Evolutionary conservation across 2,797 vertebrate species (phyloP), one percentile per base, ranked within the genome.

Genomic region (Malacoraja senta): DNA sequence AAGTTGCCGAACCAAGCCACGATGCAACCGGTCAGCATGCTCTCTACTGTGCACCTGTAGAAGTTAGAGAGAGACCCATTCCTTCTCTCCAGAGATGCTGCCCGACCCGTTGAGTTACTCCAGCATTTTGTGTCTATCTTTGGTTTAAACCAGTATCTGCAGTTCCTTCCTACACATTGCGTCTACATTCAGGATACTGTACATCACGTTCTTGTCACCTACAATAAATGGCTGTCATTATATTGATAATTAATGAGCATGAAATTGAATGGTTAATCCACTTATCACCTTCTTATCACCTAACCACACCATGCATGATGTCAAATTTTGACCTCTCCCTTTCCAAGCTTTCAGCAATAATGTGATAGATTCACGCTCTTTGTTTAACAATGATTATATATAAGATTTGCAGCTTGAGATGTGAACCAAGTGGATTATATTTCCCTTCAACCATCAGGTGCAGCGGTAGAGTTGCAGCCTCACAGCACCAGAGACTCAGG

Each of bases 181-280:
- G 68, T 44, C 38, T 77, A 63, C 76, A 93, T 79, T 94, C 94
- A 93, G 24, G 81, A 72, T n/a, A 35, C 71, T 94, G 94, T 19
- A 76, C 53, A 92, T 83, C 93, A 19, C 77, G 88, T 80, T 78
- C 15, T 0, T 94, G 93, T 94, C 93, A 94, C 93, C 44, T 53
- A 83, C 93, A 93, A 95, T 93, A 84, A 44, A 1, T 38, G 94
- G 80, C 29, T 93, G 68, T 4, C 93, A 68, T 1, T 68, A 58
- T 90, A 94, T 93, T 93, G 93, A 94, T 94, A 95, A 32, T 84
- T 94, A 94, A 95, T 93, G 53, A 94, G 93, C 8, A 94, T 93
- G 53, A 91, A 93, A 90, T 8, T 0, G 91, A 93, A 91, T 78
- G 10, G 44, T 81, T 93, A 95, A 81, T 71, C 74, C 65, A 78